Evolutionary conservation across 2,797 vertebrate species (phyloP).

Genomic region (Dendrocincla tyrannina): DNA sequence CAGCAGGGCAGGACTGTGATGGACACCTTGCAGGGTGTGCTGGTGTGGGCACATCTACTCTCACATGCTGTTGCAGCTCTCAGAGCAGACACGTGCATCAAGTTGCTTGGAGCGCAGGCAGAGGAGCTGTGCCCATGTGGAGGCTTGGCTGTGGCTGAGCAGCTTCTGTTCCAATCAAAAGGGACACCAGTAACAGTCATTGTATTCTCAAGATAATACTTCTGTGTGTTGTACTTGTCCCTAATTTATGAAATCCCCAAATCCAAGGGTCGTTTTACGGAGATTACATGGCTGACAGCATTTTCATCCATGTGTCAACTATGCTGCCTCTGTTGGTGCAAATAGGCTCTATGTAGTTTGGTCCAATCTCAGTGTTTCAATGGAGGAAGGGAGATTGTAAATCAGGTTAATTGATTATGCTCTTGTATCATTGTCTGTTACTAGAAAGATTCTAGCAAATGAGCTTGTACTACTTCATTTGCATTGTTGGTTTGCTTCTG

Average conservation of each 20-base stretch:
- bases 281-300: background rate
- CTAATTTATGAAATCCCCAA: background rate
- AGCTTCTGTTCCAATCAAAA: background rate
- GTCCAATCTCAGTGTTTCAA: background rate
- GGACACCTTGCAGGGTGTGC: background rate
- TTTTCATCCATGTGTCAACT: background rate
- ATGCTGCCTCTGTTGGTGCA: background rate
- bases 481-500: background rate
- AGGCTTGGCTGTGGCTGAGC: background rate
- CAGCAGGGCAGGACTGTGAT: background rate
- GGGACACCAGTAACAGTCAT: background rate
- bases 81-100: background rate
- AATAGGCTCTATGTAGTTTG: background rate
- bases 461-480: background rate
- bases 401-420: background rate
- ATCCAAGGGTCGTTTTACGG: background rate
- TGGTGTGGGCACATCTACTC: background rate
- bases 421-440: background rate
- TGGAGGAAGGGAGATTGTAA: background rate
- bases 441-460: background rate
- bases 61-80: background rate
- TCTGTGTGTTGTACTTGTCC: background rate
- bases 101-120: background rate
- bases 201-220: background rate
- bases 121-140: background rate